These are phyloP conservation scores for Odontesthes bonariensis DNA, from an alignment of 2,113 vertebrate genomes.

Conservation along the genomic window DNA sequence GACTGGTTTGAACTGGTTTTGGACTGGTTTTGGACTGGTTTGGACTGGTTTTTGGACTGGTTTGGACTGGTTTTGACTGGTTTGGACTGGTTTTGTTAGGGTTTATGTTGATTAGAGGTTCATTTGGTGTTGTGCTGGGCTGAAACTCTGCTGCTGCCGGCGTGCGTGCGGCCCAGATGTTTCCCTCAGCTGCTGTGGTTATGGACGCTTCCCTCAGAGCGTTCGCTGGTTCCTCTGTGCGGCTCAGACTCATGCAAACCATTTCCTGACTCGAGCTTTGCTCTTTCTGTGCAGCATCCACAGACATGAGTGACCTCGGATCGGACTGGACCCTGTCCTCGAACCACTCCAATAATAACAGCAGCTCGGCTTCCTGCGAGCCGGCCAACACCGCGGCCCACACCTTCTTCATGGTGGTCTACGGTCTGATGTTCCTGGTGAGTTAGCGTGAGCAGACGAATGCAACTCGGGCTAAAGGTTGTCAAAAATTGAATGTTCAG, in stretches of 20 bases:
- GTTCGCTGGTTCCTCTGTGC: background rate
- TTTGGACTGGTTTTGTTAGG: no score
- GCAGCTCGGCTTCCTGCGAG: fast-evolving
- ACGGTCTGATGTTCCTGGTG: constrained; percentile 70
- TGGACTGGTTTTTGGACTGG: no score
- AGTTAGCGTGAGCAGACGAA: background rate
- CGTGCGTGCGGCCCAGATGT: no score
- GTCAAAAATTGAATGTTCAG: no score
- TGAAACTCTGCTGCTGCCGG: no score
- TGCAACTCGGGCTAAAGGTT: no score
- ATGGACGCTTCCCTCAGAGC: background rate
- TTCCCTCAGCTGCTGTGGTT: no score
- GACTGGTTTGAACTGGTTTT: no score
- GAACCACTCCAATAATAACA: background rate
- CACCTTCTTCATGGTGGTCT: constrained; percentile 58
- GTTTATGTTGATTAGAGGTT: no score
- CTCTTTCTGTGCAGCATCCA: background rate
- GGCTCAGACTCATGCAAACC: background rate
- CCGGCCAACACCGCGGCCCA: constrained; percentile 22
- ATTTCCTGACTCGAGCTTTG: background rate
- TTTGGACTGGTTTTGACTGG: no score
- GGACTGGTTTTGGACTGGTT: no score
- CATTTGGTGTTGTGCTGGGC: no score
- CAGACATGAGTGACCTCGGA: background rate
- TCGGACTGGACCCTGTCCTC: fast-evolving